Evolutionary conservation across 1,140 invertebrate genomes (phyloP).

Genomic region (Bradynema listronoti): DNA sequence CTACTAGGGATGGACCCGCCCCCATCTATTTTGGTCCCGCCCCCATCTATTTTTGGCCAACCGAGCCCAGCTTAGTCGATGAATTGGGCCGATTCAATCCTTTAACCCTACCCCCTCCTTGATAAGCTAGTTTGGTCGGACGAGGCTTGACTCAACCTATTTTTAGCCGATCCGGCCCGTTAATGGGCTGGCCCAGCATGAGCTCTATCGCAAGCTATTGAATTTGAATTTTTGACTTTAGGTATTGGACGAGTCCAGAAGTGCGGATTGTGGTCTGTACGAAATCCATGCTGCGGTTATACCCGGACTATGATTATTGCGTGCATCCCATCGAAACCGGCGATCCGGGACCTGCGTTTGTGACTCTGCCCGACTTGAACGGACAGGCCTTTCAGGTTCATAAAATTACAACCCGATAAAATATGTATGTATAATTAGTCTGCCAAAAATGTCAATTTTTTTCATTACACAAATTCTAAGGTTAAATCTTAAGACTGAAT

Average conservation of each 20-base stretch:
- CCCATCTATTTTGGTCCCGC: too few species aligned
- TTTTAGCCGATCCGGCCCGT: too few species aligned
- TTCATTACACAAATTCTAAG: not conserved
- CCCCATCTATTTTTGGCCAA: too few species aligned
- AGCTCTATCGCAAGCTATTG: too few species aligned
- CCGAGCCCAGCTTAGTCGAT: too few species aligned
- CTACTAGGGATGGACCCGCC: too few species aligned
- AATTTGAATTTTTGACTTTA: slow-evolving; percentile 25
- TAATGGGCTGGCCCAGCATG: too few species aligned
- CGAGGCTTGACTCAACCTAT: too few species aligned
- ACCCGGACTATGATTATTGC: slow-evolving; percentile 54
- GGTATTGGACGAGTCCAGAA: slow-evolving; percentile 54
- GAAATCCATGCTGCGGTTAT: slow-evolving; percentile 35
- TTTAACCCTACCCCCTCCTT: too few species aligned
- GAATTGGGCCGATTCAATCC: too few species aligned
- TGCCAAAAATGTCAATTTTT: not conserved
- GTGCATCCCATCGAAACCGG: slow-evolving; percentile 41
- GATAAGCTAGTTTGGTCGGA: too few species aligned
- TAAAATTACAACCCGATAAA: not conserved
- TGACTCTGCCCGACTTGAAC: slow-evolving; percentile 45
- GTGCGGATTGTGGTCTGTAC: slow-evolving; percentile 46
- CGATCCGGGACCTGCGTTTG: slow-evolving; percentile 49
- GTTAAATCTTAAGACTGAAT: slow-evolving; percentile 18
- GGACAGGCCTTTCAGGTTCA: slow-evolving; percentile 46
- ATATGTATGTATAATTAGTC: not conserved